phyloP scores from a whole-genome alignment of 92 coral and sea anemone species.

The Blastomussa wellsi region DNA sequence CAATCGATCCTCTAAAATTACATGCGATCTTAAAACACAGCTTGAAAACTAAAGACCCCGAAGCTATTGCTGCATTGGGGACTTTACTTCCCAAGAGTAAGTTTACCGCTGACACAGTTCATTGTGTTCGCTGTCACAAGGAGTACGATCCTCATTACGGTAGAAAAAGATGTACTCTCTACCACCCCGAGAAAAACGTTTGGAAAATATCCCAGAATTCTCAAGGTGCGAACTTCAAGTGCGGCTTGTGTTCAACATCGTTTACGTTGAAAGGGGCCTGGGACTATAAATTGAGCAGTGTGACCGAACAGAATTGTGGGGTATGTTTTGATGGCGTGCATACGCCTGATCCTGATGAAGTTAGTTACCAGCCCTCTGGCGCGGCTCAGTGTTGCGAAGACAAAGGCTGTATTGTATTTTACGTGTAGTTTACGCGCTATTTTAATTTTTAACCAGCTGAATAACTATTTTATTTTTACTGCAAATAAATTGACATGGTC shows the following conservation, averaged over 20 bases:
- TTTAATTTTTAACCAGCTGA: not conserved
- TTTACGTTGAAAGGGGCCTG: slow-evolving; percentile 62
- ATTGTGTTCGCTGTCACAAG: slow-evolving; percentile 91
- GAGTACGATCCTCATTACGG: slow-evolving; percentile 75
- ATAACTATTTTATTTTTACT: not conserved
- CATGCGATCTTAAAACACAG: slow-evolving; percentile 65
- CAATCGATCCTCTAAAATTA: slow-evolving; percentile 75
- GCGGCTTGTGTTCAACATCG: slow-evolving; percentile 61
- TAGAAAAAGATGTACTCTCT: slow-evolving; percentile 56
- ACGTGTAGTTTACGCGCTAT: slow-evolving; percentile 42
- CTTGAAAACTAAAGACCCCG: slow-evolving; percentile 57
- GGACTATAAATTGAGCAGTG: slow-evolving; percentile 48
- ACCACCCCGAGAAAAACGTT: slow-evolving; percentile 69
- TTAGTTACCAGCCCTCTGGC: slow-evolving; percentile 67
- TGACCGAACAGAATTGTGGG: slow-evolving; percentile 67
- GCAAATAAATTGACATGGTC: not conserved
- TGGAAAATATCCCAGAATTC: slow-evolving; percentile 50
- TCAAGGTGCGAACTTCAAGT: slow-evolving; percentile 62
- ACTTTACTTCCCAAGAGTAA: slow-evolving; percentile 67
- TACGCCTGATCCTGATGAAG: slow-evolving; percentile 70
- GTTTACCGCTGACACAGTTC: slow-evolving; percentile 81
- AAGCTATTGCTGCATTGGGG: slow-evolving; percentile 57
- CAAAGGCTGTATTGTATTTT: slow-evolving; percentile 85
- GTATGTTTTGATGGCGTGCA: slow-evolving; percentile 73
- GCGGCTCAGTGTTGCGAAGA: slow-evolving; percentile 84